A percentile compares a stretch with the other conserved stretches of the same genome.
phyloP scores from a whole-genome alignment of 2,113 vertebrate species.

The Todiramphus chloris region DNA sequence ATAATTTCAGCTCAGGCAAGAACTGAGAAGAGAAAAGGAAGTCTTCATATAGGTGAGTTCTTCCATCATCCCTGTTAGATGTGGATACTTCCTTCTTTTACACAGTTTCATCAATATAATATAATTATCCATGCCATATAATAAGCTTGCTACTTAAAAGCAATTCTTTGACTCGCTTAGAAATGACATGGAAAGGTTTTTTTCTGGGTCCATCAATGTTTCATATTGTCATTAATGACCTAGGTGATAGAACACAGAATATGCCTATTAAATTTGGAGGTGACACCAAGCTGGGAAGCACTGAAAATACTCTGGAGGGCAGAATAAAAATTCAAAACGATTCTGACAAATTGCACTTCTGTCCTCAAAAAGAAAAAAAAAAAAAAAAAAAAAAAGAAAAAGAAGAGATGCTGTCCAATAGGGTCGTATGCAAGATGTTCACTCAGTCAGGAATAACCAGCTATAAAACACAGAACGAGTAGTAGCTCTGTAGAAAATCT shows the following conservation, averaged over 20 bases:
- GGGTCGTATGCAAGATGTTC: neutral
- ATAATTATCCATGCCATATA: neutral
- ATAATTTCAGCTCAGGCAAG: neutral
- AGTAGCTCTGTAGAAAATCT: neutral
- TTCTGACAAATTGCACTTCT: neutral
- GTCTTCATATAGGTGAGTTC: neutral
- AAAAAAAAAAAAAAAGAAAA: too few species aligned
- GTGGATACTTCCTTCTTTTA: neutral
- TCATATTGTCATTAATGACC: slow-evolving; percentile 15
- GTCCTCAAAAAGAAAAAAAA: neutral
- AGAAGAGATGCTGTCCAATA: neutral
- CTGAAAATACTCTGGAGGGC: neutral
- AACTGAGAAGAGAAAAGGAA: neutral
- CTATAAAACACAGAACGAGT: neutral
- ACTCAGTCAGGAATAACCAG: neutral
- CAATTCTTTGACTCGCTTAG: neutral
- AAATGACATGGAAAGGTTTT: neutral
- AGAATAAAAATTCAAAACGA: neutral
- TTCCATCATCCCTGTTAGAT: neutral
- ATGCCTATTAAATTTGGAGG: slow-evolving; percentile 10
- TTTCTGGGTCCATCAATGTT: slow-evolving; percentile 9
- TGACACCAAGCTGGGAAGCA: slow-evolving; percentile 6
- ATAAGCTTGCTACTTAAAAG: neutral
- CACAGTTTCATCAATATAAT: neutral
- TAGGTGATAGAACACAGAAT: neutral